Conservation (phyloP, 1,140 invertebrate genomes). For the Pseudomyrmex gracilis region DNA sequence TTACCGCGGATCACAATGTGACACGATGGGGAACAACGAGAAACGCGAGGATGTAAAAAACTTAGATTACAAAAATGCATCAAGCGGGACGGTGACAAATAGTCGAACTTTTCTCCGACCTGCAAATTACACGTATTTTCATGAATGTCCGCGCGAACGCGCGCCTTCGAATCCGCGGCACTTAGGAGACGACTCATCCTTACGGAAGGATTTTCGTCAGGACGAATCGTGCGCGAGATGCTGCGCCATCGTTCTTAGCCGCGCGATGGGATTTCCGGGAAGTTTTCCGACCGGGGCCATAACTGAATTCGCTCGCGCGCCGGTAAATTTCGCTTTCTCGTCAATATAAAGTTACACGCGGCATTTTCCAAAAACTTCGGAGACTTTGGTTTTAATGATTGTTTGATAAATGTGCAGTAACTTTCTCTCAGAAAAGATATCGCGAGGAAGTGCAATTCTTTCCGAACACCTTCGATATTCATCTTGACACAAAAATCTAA, state of each 20-base stretch:
- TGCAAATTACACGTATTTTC: conserved; percentile 57
- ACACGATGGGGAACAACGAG: conserved; percentile 1
- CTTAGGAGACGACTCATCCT: conserved; percentile 44
- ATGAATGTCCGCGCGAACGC: conserved; percentile 20
- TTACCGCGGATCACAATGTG: conserved; percentile 28
- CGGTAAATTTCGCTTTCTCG: conserved; percentile 25
- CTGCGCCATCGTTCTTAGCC: conserved; percentile 23
- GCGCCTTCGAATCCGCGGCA: conserved; percentile 19
- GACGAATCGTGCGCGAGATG: conserved; percentile 38
- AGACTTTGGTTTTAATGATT: conserved; percentile 22
- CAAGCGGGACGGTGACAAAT: conserved; percentile 50
- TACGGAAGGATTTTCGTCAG: conserved; percentile 51
- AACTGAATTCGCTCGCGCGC: conserved; percentile 42
- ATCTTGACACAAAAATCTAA: neutral
- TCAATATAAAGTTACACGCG: conserved; percentile 19
- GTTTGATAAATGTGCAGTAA: neutral
- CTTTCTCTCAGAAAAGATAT: neutral
- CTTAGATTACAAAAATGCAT: conserved; percentile 59
- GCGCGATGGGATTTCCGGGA: conserved; percentile 41
- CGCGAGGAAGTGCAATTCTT: neutral
- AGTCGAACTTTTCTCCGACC: conserved; percentile 45
- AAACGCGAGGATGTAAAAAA: conserved; percentile 33
- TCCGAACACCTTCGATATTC: neutral
- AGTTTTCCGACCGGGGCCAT: conserved; percentile 35
- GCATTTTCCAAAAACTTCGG: neutral